phyloP scores from a whole-genome alignment of 2,113 vertebrate species.

The Gobiocypris rarus region DNA sequence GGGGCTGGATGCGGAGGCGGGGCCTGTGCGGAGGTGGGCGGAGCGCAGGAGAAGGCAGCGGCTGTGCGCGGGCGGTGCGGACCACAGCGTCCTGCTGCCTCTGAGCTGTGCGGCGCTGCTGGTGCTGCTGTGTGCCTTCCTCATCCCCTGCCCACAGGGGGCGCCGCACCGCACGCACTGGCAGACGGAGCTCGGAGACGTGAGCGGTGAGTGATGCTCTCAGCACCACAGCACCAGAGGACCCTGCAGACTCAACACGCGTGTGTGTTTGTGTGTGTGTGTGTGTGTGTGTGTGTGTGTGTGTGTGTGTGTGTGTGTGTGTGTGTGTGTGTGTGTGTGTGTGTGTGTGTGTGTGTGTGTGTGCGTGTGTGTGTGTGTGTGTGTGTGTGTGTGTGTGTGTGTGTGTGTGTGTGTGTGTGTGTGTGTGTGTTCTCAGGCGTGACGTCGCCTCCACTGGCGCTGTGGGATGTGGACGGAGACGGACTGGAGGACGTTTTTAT shows the following conservation, averaged over 20 bases:
- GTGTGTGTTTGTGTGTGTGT: no score
- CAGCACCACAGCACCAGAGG: no score
- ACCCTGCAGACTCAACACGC: no score
- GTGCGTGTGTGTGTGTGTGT: no score
- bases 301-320: no score
- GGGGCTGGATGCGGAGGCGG: constrained; percentile 18
- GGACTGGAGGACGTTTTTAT: constrained; percentile 74
- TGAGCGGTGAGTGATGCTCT: constrained; percentile 79
- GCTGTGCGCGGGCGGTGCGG: constrained; percentile 77
- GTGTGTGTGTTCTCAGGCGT: constrained; percentile 61
- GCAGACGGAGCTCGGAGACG: constrained; percentile 83
- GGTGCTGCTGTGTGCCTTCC: constrained; percentile 91
- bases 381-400: no score
- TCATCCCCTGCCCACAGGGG: constrained; percentile 87
- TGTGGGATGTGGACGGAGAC: constrained; percentile 78
- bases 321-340: no score
- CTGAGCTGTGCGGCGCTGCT: constrained; percentile 82
- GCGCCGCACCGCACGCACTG: constrained; percentile 80
- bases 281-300: no score
- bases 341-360: no score
- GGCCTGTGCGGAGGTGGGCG: constrained; percentile 55
- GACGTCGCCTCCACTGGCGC: constrained; percentile 68
- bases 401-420: no score
- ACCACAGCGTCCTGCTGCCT: constrained; percentile 88
- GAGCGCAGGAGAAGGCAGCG: constrained; percentile 80